Evolutionary conservation across 2,888 invertebrate species (phyloP).

Genomic region (Monoplex corrugatus): DNA sequence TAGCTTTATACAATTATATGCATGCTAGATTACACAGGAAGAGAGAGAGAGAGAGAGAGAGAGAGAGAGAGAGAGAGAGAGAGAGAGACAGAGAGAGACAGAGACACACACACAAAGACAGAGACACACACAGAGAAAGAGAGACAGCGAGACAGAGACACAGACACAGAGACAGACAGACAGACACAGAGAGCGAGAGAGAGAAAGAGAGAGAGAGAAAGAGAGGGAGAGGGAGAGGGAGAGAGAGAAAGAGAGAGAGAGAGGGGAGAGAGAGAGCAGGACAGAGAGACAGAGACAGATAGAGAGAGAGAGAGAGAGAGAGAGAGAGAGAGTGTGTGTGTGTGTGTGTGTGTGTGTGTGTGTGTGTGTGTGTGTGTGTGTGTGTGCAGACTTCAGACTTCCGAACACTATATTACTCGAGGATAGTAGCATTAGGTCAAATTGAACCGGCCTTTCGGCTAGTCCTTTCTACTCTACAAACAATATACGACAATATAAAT

Average conservation of each 20-base stretch:
- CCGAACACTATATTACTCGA: no score
- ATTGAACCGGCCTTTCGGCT: no score
- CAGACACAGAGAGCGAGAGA: background rate
- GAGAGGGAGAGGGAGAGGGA: slow-evolving; percentile 36
- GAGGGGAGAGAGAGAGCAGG: background rate
- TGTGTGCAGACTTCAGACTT: no score
- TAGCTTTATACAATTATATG: no score
- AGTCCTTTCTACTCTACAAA: no score
- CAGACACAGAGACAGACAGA: background rate
- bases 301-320: slow-evolving; percentile 10
- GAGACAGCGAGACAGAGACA: slow-evolving; percentile 39
- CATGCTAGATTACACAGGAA: no score
- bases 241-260: slow-evolving; percentile 40
- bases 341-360: no score
- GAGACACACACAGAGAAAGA: slow-evolving; percentile 44
- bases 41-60: slow-evolving; percentile 3
- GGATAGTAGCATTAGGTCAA: no score
- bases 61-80: background rate
- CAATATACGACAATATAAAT: no score
- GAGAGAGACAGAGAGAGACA: background rate
- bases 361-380: no score
- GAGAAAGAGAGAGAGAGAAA: background rate
- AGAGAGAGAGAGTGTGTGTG: no score
- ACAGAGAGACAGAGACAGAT: background rate
- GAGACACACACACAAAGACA: background rate